phyloP scores from a whole-genome alignment of 2,888 invertebrate genomes.

The Ptilodon capucinus region DNA sequence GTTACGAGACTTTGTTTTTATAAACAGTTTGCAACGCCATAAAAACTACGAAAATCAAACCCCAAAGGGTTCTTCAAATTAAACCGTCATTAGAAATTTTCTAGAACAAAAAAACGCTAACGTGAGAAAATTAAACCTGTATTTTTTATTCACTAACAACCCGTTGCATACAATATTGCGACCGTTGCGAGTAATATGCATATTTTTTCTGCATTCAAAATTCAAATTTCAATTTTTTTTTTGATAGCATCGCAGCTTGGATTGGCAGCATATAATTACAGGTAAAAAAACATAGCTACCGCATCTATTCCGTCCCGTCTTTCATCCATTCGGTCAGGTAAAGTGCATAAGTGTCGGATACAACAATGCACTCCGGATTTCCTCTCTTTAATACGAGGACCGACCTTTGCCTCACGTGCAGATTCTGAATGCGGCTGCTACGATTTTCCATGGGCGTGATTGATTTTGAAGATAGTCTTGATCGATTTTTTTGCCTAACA shows the following conservation, averaged over 20 bases:
- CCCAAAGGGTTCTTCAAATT: conserved; percentile 82
- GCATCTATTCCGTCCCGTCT: conserved; percentile 53
- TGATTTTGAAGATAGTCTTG: conserved; percentile 76
- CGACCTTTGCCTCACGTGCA: conserved; percentile 79
- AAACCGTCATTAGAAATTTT: conserved; percentile 78
- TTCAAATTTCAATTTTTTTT: conserved; percentile 43
- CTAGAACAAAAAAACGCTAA: conserved; percentile 63
- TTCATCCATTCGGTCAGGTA: conserved; percentile 78
- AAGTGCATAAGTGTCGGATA: conserved; percentile 71
- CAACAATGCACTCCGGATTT: conserved; percentile 79
- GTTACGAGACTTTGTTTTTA: conserved; percentile 78
- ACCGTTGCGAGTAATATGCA: conserved; percentile 77
- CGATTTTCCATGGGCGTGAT: conserved; percentile 80
- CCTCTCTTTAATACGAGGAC: conserved; percentile 78
- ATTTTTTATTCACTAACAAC: conserved; percentile 56
- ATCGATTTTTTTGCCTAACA: conserved; percentile 47
- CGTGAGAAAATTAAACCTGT: conserved; percentile 78
- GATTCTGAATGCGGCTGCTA: conserved; percentile 67
- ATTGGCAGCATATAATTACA: conserved; percentile 70
- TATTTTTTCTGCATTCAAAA: conserved; percentile 48
- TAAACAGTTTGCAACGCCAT: conserved; percentile 57
- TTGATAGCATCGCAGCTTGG: conserved; percentile 15
- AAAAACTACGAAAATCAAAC: conserved; percentile 74
- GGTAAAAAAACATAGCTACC: conserved; percentile 57
- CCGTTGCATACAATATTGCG: conserved; percentile 45